phyloP scores from a whole-genome alignment of 1,140 invertebrate species.

The Hyles vespertilio region DNA sequence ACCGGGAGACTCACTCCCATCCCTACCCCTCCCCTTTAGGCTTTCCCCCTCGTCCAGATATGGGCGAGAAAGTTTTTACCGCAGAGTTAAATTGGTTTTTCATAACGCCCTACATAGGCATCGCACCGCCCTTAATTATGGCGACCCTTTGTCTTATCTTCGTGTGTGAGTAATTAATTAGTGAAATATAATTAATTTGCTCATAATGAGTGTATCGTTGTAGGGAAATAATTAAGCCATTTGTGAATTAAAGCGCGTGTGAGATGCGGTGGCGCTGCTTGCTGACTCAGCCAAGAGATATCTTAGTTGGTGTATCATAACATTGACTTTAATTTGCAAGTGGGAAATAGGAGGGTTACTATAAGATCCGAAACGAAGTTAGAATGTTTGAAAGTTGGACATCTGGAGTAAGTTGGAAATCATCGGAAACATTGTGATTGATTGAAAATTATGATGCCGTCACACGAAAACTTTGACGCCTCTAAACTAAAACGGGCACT shows the following conservation, averaged over 20 bases:
- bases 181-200: constrained; percentile 56
- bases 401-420: too few relatives aligned
- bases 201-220: constrained; percentile 49
- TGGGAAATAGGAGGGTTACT: too few relatives aligned
- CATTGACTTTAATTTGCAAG: too few relatives aligned
- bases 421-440: too few relatives aligned
- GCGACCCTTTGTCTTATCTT: constrained; percentile 54
- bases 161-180: constrained; percentile 64
- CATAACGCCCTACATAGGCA: constrained; percentile 40
- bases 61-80: constrained; percentile 40
- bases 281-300: too few relatives aligned
- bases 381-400: too few relatives aligned
- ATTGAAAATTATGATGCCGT: too few relatives aligned
- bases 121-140: constrained; percentile 47
- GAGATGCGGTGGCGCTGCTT: constrained; percentile 6
- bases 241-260: constrained; percentile 45
- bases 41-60: background rate
- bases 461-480: too few relatives aligned
- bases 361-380: too few relatives aligned
- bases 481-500: too few relatives aligned
- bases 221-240: constrained; percentile 45
- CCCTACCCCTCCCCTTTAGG: too few relatives aligned
- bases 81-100: constrained; percentile 64
- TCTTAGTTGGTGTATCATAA: too few relatives aligned
- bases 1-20: constrained; percentile 14